Evolutionary conservation across 2,797 vertebrate genomes (phyloP), one percentile per base, ranked within the genome.

Genomic region (Sebastes kiyomatsui): DNA sequence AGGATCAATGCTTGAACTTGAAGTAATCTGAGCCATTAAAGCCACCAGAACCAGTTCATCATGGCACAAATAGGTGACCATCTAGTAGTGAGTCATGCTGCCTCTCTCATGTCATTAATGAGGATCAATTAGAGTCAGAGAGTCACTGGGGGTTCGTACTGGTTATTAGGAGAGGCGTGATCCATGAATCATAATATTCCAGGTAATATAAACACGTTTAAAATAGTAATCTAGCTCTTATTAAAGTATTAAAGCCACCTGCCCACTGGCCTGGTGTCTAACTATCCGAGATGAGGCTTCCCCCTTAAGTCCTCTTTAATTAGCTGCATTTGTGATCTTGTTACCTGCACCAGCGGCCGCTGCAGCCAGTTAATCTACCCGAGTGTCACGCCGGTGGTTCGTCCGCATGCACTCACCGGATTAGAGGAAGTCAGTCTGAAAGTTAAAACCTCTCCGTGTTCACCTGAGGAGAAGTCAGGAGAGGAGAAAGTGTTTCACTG

Each of bases 261-360:
- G 81, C 49, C 16, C 16, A 67, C 76, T 6, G 10, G 18, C 27
- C 27, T 75, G 30, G 30, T 8, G 56, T 70, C 30, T 73, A 54
- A 81, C 75, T 59, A 25, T 64, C 42, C 38, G 30, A 49, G 72
- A 58, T 0, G 14, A 76, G 71, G 66, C 59, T 60, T 52, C 81
- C 32, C 81, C 60, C 28, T 16, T 77, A 87, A 84, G 20, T 84
- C 81, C 68, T 12, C 54, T n/a, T 56, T 81, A 80, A 87, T 86
- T 60, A 72, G 81, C 33, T 18, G 12, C 58, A 4, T 56, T 52
- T 58, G 81, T 80, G 80, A 88, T 83, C 86, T 75, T 7, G 71
- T 88, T 88, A 89, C 82, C 79, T 81, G 72, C 7, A 27, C 72
- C 70, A 58, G 30, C 3, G 54, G 49, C 7, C 6, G 42, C 46